Percentiles rank a stretch among this genome's conserved stretches.
Evolutionary conservation across 2,113 vertebrate genomes (phyloP).

Genomic region (Delphinus delphis): DNA sequence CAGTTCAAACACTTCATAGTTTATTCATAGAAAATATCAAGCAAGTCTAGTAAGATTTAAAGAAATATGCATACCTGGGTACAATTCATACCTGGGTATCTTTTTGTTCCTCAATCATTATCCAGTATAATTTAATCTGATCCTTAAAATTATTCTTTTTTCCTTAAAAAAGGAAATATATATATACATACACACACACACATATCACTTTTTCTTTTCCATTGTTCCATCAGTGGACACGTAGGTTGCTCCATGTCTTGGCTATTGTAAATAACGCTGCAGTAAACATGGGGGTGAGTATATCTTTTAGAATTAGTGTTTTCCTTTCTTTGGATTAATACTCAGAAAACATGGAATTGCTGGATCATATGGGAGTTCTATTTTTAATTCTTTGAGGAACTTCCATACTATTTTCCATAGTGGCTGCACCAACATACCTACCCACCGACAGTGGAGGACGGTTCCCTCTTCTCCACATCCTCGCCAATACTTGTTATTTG

Average conservation of each 20-base stretch:
- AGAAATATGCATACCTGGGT: not conserved
- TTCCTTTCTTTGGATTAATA: not conserved
- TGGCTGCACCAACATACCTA: not conserved
- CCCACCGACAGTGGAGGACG: not conserved
- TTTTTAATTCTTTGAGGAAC: not conserved
- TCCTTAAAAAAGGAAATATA: not conserved
- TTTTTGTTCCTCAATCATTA: not conserved
- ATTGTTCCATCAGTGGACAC: not conserved
- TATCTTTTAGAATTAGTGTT: not conserved
- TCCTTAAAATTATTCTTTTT: not conserved
- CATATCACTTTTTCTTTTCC: not conserved
- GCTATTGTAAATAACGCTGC: not conserved
- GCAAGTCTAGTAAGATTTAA: not conserved
- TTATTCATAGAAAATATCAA: not conserved
- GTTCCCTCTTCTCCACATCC: not conserved
- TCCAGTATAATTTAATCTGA: not conserved
- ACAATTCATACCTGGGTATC: not conserved
- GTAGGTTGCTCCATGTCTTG: not conserved
- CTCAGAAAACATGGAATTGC: not conserved
- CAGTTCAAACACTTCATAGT: not conserved
- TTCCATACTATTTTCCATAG: not conserved
- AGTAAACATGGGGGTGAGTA: not conserved
- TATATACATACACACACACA: not conserved
- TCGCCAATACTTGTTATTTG: not conserved
- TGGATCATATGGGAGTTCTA: not conserved